Evolutionary conservation across 2,888 invertebrate genomes (phyloP).

Genomic region (Acanthococcus lagerstroemiae): DNA sequence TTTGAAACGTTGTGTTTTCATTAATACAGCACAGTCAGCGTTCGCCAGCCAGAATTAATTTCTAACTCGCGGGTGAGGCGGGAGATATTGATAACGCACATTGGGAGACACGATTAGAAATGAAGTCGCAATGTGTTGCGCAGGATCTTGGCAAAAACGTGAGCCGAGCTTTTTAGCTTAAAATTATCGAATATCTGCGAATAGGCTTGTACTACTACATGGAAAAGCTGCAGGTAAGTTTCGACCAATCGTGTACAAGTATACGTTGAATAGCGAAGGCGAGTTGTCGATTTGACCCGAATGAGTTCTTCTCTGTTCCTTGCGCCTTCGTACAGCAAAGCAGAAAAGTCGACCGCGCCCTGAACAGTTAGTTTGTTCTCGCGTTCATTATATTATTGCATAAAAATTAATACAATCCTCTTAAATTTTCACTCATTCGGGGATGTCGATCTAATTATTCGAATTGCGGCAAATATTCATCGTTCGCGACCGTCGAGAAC

Average conservation of each 20-base stretch:
- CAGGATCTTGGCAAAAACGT: slow-evolving; percentile 22
- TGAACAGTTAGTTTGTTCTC: slow-evolving; percentile 18
- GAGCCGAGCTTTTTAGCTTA: slow-evolving; percentile 11
- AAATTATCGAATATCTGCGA: slow-evolving; percentile 22
- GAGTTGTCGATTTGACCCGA: slow-evolving; percentile 25
- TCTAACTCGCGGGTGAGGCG: no score
- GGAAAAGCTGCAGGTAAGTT: slow-evolving; percentile 24
- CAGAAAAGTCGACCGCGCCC: slow-evolving; percentile 22
- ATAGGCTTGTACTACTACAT: slow-evolving; percentile 4
- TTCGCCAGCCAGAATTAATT: no score
- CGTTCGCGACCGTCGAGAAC: no score
- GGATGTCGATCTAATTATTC: no score
- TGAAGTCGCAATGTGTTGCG: slow-evolving; percentile 6
- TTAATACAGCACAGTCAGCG: no score
- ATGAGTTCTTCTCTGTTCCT: slow-evolving; percentile 23
- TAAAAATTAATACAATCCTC: not conserved
- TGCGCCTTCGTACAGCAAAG: slow-evolving; percentile 21
- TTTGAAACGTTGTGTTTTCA: no score
- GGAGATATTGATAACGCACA: no score
- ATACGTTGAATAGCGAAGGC: slow-evolving; percentile 18
- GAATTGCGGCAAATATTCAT: no score
- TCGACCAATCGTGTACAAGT: slow-evolving; percentile 19
- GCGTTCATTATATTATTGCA: slow-evolving; percentile 2
- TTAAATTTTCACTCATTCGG: no score
- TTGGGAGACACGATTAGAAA: not conserved